Conservation (phyloP, 64 coral and sea anemone genomes). For the Acropora yongei region DNA sequence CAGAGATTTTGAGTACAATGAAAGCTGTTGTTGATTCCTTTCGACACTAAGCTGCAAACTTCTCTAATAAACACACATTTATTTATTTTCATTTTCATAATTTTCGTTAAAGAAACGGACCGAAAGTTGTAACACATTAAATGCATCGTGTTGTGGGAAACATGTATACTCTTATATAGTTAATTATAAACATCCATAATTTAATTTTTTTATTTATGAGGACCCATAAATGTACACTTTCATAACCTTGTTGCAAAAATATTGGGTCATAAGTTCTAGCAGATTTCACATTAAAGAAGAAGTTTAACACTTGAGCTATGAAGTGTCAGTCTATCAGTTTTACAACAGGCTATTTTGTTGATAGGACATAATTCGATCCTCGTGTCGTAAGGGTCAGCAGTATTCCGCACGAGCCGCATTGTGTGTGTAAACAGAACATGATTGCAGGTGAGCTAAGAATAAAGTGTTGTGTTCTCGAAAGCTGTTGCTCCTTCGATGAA, state of each 20-base stretch:
- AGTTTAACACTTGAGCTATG: background rate
- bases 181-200: background rate
- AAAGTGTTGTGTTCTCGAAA: no score
- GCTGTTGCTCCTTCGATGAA: no score
- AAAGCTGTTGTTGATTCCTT: slow-evolving; percentile 4
- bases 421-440: no score
- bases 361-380: no score
- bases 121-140: slow-evolving; percentile 45
- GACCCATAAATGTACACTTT: slow-evolving; percentile 45
- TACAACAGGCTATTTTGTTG: background rate
- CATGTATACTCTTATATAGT: background rate
- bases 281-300: background rate
- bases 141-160: slow-evolving; percentile 52
- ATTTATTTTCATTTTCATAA: slow-evolving; percentile 59
- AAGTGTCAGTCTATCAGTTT: slow-evolving; percentile 5
- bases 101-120: slow-evolving; percentile 20
- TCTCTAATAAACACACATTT: slow-evolving; percentile 50
- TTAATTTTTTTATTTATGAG: slow-evolving; percentile 17
- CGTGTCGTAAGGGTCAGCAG: no score
- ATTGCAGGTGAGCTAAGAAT: no score
- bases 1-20: slow-evolving; percentile 23
- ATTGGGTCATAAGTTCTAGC: slow-evolving; percentile 46
- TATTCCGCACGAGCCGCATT: no score
- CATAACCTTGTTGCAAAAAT: background rate
- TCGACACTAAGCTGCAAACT: background rate